phyloP scores from a whole-genome alignment of 1,140 invertebrate genomes.

The Sipha flava region DNA sequence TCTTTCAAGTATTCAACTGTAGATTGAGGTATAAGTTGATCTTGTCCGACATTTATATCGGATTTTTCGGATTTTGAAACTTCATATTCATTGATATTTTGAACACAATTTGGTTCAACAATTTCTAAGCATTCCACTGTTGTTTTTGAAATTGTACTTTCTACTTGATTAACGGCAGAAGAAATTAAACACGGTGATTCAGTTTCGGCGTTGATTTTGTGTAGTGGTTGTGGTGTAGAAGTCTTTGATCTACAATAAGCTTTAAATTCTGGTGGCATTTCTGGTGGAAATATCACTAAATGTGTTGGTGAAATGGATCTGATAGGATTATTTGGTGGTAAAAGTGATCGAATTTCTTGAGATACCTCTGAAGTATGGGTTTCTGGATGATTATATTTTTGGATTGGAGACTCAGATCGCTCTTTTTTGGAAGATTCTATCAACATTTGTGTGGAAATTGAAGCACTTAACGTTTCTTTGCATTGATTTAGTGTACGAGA shows the following conservation, averaged over 20 bases:
- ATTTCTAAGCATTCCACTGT: background rate
- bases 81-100: background rate
- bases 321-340: background rate
- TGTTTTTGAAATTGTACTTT: background rate
- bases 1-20: background rate
- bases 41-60: too few relatives aligned
- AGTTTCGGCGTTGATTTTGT: background rate
- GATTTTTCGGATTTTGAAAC: background rate
- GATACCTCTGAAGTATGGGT: background rate
- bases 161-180: background rate
- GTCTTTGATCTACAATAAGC: background rate
- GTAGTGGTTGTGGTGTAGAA: background rate
- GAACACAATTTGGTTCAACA: background rate
- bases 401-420: slow-evolving; percentile 42
- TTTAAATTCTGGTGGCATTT: slow-evolving; percentile 30
- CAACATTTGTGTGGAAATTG: slow-evolving; percentile 21
- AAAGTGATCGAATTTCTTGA: background rate
- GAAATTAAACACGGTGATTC: background rate
- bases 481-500: background rate
- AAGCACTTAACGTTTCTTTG: background rate
- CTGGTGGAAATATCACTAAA: slow-evolving; percentile 37
- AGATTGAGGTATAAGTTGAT: too few relatives aligned
- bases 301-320: slow-evolving; percentile 36
- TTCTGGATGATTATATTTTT: background rate
- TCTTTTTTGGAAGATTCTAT: slow-evolving; percentile 30